These are phyloP conservation scores for Pseudochirops cupreus DNA, from an alignment of 2,797 vertebrate species.

Conservation along the genomic window DNA sequence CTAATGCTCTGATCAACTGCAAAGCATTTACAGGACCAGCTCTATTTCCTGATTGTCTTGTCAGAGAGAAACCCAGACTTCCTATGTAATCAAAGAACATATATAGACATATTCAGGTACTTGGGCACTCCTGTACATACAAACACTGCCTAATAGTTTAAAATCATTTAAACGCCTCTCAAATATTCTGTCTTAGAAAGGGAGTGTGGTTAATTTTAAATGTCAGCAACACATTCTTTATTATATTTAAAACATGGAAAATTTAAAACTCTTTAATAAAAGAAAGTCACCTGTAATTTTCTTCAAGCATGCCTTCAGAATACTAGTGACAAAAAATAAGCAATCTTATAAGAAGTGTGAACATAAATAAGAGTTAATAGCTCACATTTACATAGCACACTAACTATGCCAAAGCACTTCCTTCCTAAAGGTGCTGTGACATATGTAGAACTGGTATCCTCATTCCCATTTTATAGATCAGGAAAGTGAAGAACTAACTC, in stretches of 20 bases:
- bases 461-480: neutral
- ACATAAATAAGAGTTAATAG: neutral
- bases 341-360: neutral
- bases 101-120: neutral
- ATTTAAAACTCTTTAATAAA: constrained; percentile 37
- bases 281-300: constrained; percentile 24
- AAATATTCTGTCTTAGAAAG: constrained; percentile 36
- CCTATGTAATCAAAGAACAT: constrained; percentile 61
- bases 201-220: constrained; percentile 33
- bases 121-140: neutral
- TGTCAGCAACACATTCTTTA: constrained; percentile 33
- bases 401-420: neutral
- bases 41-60: constrained; percentile 70
- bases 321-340: constrained; percentile 12
- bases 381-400: neutral
- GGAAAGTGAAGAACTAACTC: neutral
- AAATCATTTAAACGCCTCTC: constrained; percentile 66
- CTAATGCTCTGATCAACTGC: constrained; percentile 71
- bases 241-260: constrained; percentile 11
- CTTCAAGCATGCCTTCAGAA: constrained; percentile 46
- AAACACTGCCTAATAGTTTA: constrained; percentile 33
- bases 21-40: constrained; percentile 57
- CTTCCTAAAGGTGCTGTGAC: neutral
- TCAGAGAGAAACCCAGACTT: constrained; percentile 69
- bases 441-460: neutral